Base-by-base conservation (phyloP, 2,888 invertebrate genomes). In the Meiosimyza platycephala region DNA sequence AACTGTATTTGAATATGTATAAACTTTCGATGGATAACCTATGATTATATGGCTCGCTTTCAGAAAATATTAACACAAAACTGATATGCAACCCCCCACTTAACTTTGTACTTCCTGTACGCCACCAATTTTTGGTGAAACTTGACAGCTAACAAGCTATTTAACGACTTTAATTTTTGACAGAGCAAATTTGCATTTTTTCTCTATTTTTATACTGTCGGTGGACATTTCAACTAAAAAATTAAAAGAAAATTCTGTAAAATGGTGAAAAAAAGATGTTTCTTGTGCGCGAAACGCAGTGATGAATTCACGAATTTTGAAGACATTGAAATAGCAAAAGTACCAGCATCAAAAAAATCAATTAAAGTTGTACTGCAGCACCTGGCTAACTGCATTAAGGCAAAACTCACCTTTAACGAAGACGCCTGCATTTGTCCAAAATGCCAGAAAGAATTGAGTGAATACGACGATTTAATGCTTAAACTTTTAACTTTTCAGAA, bases 391-490 rank as follows among this genome's bases (percentile, higher is more conserved):
- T 84, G 85, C 68, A 83, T 85, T 60, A 83, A 84, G 76, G 79
- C 79, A 5, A 75, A 81, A 48, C 73, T 84, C 15, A 76, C 79
- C 13, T 78, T 85, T 6, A 80, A 79, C 72, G 74, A 76, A 13
- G 76, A 75, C 4, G 76, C 80, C 9, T 80, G 76, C 62, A 77
- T 85, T 0, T 85, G 85, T 47, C 76, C 74, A 0, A 77, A 81
- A 1, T 85, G 86, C 72, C 84, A 80, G 54, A 76, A 74, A 3
- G 82, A 85, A 63, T 74, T 85, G 13, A 74, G 81, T 0, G 82
- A 82, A 6, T 85, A 85, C 64, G 85, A 85, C 65, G 74, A 80
- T 40, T 79, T 85, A 59, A 85, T 85, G 86, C 74, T 85, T 0
- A 85, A 81, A 63, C 76, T 85, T 15, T 80, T 85, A 76, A 77